Evolutionary conservation across 2,888 invertebrate genomes (phyloP), one percentile per base, ranked within the genome.

Genomic region (Drosophila heteroneura): DNA sequence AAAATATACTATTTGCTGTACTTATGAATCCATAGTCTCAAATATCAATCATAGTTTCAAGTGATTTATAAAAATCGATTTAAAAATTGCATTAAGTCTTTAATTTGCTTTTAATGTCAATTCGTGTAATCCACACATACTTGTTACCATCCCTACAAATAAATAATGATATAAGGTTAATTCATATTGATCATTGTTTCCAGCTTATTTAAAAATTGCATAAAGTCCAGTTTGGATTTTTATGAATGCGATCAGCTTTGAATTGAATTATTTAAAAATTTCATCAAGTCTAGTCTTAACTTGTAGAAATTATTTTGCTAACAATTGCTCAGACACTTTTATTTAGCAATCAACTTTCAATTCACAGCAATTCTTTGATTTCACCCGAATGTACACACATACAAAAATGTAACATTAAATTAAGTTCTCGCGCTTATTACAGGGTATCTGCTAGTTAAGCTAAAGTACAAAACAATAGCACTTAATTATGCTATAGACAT

Each of bases 401-500:
- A 47, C 5, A 22, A 5, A 58, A 58, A 41, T 3, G 5, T 9
- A 16, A 7, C 9, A 9, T 2, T 1, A 9, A 26, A 5, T 47
- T 1, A 26, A 16, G 2, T 47, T 2, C 10, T 7, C 19, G 6
- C 19, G 6, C 4, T 22, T 3, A 3, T 19, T 30, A 26, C 22
- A 76, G 80, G 39, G 67, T 70, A 61, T 70, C 10, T 19, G 19
- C 3, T 22, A 30, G 75, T 69, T 63, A 26, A 12, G 9, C 28
- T 33, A 19, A 5, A 7, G 2, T 9, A 2, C 22, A 0, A 14
- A 5, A 33, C 49, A 10, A 51, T 39, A 12, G 56, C 72, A 51
- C 65, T 81, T 79, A 85, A 89, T 85, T 86, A 89, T 73, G 54
- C 44, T 60, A 37, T 52, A 53, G 68, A 64, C 65, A 70, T 57